Conservation (phyloP, 92 coral and sea anemone genomes). For the Umimayanthus chanpuru region DNA sequence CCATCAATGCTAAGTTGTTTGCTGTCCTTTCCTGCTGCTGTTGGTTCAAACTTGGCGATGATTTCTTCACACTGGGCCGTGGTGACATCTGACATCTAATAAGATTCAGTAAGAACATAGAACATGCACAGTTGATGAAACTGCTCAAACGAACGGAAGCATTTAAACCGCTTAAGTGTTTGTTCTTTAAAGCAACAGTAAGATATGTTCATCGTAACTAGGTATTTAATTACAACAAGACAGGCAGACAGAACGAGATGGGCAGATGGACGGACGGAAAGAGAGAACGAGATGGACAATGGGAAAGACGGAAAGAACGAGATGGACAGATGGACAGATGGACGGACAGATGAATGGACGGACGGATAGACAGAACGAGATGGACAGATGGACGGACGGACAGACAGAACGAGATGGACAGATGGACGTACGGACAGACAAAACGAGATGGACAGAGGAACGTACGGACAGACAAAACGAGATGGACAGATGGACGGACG, state of each 20-base stretch:
- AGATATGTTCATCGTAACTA: background rate
- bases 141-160: background rate
- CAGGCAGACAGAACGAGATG: background rate
- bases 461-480: no score
- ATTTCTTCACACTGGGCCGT: slow-evolving; percentile 72
- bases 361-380: no score
- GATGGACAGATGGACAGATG: no score
- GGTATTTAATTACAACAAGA: background rate
- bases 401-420: no score
- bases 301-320: background rate
- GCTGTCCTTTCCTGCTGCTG: slow-evolving; percentile 66
- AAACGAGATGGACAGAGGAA: no score
- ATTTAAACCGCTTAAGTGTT: background rate
- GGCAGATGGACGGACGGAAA: no score
- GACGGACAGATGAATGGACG: no score
- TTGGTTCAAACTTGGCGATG: slow-evolving; percentile 74
- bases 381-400: no score
- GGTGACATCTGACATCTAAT: slow-evolving; percentile 70
- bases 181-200: background rate
- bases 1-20: slow-evolving; percentile 82
- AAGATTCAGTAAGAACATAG: no score
- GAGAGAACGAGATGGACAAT: background rate
- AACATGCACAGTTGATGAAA: background rate
- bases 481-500: no score
- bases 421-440: no score